Evolutionary conservation across 2,797 vertebrate genomes (phyloP).

Genomic region (Tachyglossus aculeatus): DNA sequence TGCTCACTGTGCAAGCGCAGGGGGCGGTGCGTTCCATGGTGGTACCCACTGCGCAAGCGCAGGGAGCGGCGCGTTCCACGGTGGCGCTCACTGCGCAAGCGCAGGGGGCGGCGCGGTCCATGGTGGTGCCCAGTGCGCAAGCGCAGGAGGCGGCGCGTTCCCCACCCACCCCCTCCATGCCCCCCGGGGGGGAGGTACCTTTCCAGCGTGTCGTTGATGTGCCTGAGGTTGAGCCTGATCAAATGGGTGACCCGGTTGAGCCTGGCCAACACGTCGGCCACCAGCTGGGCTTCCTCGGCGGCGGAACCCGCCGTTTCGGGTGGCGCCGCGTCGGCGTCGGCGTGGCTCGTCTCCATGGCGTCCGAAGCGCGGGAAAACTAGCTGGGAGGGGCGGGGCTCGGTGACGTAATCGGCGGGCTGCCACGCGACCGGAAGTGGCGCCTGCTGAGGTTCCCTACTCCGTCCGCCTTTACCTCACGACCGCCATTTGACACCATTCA

Average conservation of each 20-base stretch:
- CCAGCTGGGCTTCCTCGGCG: not conserved
- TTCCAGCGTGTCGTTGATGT: constrained; percentile 15
- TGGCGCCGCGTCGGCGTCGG: constrained; percentile 8
- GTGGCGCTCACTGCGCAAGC: too few species aligned
- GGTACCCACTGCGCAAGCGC: too few species aligned
- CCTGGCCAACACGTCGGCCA: constrained; percentile 1
- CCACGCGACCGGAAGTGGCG: not conserved
- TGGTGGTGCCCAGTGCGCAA: too few species aligned
- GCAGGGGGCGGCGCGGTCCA: too few species aligned
- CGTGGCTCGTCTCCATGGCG: not conserved
- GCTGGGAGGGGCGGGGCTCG: not conserved
- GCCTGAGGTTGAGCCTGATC: constrained; percentile 9
- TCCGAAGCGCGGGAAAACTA: not conserved
- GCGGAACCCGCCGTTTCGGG: not conserved
- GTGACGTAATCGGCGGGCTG: not conserved
- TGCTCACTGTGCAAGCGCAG: too few species aligned
- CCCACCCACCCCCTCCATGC: too few species aligned
- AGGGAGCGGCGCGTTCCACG: too few species aligned
- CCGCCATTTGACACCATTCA: too few species aligned
- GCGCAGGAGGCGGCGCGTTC: too few species aligned
- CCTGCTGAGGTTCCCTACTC: not conserved
- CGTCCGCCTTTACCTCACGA: too few species aligned
- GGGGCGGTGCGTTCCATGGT: too few species aligned
- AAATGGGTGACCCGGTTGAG: constrained; percentile 1
- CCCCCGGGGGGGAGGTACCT: constrained; percentile 5